These are phyloP conservation scores for Bombyx mori DNA, from an alignment of 1,140 invertebrate genomes.

Conservation along the genomic window DNA sequence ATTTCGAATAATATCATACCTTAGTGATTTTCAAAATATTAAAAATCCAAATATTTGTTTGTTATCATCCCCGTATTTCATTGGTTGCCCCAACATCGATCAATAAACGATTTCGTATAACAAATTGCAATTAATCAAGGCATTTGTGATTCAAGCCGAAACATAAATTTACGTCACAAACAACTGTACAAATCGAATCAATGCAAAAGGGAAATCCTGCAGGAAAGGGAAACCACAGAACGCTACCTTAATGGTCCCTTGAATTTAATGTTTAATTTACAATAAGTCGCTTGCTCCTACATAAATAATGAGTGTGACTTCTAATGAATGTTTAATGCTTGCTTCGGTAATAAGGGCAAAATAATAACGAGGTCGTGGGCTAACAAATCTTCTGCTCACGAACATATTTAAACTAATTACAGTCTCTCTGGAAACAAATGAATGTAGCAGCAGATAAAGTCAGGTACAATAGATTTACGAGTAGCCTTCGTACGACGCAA, in stretches of 20 bases:
- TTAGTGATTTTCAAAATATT: too few species aligned
- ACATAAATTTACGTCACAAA: neutral
- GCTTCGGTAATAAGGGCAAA: neutral
- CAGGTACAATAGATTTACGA: slow-evolving; percentile 52
- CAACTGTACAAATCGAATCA: slow-evolving; percentile 1
- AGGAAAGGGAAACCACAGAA: slow-evolving; percentile 6
- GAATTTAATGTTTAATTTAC: slow-evolving; percentile 6
- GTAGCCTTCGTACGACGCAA: slow-evolving; percentile 41
- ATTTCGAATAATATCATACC: too few species aligned
- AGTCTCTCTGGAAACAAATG: slow-evolving; percentile 41
- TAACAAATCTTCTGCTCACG: neutral
- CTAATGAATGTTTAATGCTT: neutral
- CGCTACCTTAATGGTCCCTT: slow-evolving; percentile 1
- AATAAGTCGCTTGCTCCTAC: slow-evolving; percentile 2
- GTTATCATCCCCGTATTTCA: too few species aligned
- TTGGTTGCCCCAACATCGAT: too few species aligned
- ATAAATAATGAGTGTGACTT: slow-evolving; percentile 3
- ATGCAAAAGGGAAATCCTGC: slow-evolving; percentile 2
- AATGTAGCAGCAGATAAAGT: slow-evolving; percentile 41
- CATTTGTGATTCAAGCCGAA: too few species aligned
- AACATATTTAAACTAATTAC: slow-evolving; percentile 1
- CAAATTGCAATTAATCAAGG: too few species aligned
- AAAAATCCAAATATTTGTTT: too few species aligned
- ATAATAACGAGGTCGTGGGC: neutral
- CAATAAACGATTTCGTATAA: too few species aligned